These are phyloP conservation scores for Diglossa brunneiventris DNA, from an alignment of 2,113 vertebrate species.

Conservation along the genomic window DNA sequence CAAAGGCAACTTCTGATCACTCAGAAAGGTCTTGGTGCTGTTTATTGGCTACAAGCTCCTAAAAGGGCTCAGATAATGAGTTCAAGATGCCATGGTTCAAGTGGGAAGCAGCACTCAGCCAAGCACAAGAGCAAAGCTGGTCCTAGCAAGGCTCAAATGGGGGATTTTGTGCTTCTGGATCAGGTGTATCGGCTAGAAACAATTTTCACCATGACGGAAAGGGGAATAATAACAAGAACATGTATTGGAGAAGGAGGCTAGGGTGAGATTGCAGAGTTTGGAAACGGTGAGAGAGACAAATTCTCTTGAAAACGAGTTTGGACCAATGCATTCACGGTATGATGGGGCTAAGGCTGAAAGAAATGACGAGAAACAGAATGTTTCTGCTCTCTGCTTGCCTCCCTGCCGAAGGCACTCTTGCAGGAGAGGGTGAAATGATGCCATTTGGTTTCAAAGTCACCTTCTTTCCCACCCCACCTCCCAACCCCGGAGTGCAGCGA, in stretches of 20 bases:
- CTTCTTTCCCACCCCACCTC: not conserved
- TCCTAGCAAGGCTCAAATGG: not conserved
- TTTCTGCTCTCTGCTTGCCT: not conserved
- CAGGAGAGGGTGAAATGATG: not conserved
- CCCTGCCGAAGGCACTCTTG: not conserved
- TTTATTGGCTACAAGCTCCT: not conserved
- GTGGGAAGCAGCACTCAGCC: not conserved
- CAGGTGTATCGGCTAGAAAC: not conserved
- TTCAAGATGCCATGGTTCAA: not conserved
- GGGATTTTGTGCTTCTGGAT: not conserved
- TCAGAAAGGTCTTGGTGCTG: not conserved
- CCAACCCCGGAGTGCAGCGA: not conserved
- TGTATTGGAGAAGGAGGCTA: not conserved
- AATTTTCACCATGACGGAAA: not conserved
- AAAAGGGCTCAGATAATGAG: not conserved
- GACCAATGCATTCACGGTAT: accelerated
- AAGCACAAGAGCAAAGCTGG: not conserved
- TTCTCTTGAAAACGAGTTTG: not conserved
- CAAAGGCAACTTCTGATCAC: not conserved
- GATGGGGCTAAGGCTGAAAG: not conserved
- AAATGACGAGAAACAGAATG: not conserved
- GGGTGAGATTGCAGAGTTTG: not conserved
- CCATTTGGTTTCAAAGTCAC: not conserved
- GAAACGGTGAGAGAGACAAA: not conserved
- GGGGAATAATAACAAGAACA: accelerated